Conservation (phyloP, 2,113 vertebrate species). For the Anthoscopus minutus region DNA sequence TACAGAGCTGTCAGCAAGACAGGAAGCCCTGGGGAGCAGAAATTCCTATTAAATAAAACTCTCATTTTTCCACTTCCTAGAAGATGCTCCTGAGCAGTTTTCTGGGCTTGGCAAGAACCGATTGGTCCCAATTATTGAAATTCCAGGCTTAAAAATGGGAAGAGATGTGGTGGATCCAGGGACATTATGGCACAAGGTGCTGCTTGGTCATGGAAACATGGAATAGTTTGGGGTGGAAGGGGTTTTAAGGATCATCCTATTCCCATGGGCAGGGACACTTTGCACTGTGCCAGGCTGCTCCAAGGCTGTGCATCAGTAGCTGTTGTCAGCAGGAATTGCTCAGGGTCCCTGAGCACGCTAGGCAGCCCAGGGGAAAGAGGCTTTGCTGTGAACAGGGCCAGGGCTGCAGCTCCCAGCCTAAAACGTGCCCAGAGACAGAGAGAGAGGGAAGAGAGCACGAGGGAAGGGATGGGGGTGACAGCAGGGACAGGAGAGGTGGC, state of each 20-base stretch:
- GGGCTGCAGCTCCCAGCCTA: too few species aligned
- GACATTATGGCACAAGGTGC: neutral
- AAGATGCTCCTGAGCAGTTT: neutral
- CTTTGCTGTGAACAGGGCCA: too few species aligned
- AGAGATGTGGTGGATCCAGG: too few species aligned
- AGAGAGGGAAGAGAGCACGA: too few species aligned
- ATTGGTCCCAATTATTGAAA: neutral
- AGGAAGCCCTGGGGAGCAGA: neutral
- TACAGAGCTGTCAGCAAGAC: neutral
- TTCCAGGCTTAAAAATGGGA: neutral
- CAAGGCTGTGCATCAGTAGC: too few species aligned
- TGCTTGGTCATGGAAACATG: neutral
- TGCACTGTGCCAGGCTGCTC: neutral
- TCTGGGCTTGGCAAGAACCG: neutral
- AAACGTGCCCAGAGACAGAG: too few species aligned
- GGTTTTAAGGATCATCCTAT: neutral
- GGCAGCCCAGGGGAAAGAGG: too few species aligned
- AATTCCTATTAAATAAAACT: neutral
- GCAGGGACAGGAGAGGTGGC: too few species aligned
- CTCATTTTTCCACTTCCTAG: neutral
- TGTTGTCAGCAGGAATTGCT: too few species aligned
- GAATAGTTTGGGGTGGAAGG: neutral
- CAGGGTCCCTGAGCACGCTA: too few species aligned
- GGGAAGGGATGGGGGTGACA: too few species aligned
- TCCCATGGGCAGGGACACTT: neutral